These are phyloP conservation scores for Bubalus kerabau DNA, from an alignment of 2,113 vertebrate species.

Conservation along the genomic window DNA sequence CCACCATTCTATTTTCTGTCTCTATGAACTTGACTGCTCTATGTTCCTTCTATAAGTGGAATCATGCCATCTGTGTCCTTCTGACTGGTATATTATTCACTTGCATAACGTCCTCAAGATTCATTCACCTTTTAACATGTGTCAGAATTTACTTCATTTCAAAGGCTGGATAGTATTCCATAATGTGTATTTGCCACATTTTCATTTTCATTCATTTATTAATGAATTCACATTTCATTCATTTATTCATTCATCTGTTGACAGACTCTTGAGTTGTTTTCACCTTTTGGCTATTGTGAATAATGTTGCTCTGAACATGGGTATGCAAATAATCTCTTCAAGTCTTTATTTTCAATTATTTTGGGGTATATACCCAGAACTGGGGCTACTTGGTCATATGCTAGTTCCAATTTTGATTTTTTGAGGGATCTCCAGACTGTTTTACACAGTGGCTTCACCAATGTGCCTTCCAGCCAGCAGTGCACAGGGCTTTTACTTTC, in stretches of 20 bases:
- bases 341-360: background rate
- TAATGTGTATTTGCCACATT: background rate
- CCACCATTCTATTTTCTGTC: background rate
- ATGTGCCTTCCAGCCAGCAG: background rate
- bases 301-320: background rate
- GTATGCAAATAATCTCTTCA: background rate
- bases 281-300: background rate
- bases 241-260: background rate
- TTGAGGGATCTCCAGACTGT: background rate
- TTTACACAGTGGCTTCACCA: background rate
- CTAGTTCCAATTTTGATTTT: background rate
- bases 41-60: accelerated
- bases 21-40: background rate
- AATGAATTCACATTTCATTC: background rate
- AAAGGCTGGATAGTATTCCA: background rate
- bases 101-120: background rate
- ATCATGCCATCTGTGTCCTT: background rate
- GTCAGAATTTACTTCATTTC: background rate
- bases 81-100: background rate
- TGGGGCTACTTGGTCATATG: background rate
- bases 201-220: background rate
- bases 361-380: background rate
- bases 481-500: background rate
- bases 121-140: too few relatives aligned
- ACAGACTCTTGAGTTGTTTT: background rate